Evolutionary conservation across 2,797 vertebrate genomes (phyloP).

Genomic region (Nyctalus aviator): DNA sequence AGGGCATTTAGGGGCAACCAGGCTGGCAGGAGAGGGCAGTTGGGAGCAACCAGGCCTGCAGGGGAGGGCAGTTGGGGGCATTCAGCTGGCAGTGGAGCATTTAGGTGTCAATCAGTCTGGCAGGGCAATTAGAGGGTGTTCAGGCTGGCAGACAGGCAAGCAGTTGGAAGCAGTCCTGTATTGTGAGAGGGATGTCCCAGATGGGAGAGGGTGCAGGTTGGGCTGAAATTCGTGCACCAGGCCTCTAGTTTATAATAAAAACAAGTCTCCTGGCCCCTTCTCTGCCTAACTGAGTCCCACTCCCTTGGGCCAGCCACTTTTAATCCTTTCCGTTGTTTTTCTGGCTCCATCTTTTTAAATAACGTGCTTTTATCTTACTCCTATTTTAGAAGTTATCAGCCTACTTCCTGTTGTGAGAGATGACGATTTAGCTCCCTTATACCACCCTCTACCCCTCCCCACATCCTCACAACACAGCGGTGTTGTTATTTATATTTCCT

Average conservation of each 20-base stretch:
- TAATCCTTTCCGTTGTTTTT: background rate
- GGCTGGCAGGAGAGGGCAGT: no score
- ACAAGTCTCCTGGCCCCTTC: background rate
- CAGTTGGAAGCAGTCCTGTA: no score
- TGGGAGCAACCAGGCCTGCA: no score
- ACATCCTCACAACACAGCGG: constrained; percentile 46
- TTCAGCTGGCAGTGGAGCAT: no score
- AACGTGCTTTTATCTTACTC: constrained; percentile 57
- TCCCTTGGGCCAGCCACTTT: constrained; percentile 3
- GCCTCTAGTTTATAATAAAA: background rate
- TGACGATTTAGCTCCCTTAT: background rate
- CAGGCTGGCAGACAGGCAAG: no score
- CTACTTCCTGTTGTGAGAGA: constrained; percentile 64
- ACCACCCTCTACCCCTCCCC: background rate
- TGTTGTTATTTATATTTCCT: constrained; percentile 63
- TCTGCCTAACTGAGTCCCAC: background rate
- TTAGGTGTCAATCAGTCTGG: no score
- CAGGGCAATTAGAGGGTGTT: no score
- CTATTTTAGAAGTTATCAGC: constrained; percentile 53
- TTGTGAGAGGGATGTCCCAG: no score
- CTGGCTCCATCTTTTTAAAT: constrained; percentile 23
- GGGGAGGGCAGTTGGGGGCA: no score
- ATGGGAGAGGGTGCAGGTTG: no score
- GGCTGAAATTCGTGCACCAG: no score
- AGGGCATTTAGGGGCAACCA: no score